Base-by-base conservation (phyloP, 1,140 invertebrate species). In the Xylocopa sonorina region DNA sequence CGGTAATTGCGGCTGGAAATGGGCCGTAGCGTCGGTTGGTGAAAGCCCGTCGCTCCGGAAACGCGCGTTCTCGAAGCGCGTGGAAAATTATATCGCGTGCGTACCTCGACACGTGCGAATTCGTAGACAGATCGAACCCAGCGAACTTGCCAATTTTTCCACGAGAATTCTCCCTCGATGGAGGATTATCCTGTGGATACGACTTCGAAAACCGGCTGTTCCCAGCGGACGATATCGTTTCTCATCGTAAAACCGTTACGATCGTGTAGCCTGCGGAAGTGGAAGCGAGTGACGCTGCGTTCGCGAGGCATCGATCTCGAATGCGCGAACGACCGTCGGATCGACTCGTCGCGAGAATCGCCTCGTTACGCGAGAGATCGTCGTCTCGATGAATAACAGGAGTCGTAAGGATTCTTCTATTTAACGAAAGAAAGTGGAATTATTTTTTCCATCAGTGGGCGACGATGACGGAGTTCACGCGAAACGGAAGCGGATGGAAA, bases 61-160 rank as follows among this genome's bases (percentile, higher is more conserved):
- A 79, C 69, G 34, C 32, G 16, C 27, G 12, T 55, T 32, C 41
- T 48, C 58, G 43, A 41, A 14, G 27, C 38, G 68, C 24, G 46
- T 76, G 62, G 32, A 51, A 80, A n/a, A n/a, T n/a, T n/a, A n/a
- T n/a, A 80, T 67, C 58, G 48, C 63, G 48, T 46, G 0, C 32
- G 38, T n/a, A n/a, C 18, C 38, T 53, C 64, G 46, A 16, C 75
- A 78, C 75, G 75, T 78, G 63, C 43, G 18, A 1, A 5, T n/a
- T n/a, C n/a, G n/a, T n/a, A n/a, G n/a, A n/a, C n/a, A n/a, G n/a
- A n/a, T n/a, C n/a, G n/a, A n/a, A n/a, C n/a, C n/a, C n/a, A n/a
- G n/a, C n/a, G n/a, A n/a, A n/a, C n/a, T n/a, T n/a, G n/a, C n/a
- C n/a, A n/a, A n/a, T n/a, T n/a, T n/a, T n/a, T n/a, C n/a, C n/a